Conservation (phyloP, 2,797 vertebrate species). For the Chiroxiphia lanceolata region DNA sequence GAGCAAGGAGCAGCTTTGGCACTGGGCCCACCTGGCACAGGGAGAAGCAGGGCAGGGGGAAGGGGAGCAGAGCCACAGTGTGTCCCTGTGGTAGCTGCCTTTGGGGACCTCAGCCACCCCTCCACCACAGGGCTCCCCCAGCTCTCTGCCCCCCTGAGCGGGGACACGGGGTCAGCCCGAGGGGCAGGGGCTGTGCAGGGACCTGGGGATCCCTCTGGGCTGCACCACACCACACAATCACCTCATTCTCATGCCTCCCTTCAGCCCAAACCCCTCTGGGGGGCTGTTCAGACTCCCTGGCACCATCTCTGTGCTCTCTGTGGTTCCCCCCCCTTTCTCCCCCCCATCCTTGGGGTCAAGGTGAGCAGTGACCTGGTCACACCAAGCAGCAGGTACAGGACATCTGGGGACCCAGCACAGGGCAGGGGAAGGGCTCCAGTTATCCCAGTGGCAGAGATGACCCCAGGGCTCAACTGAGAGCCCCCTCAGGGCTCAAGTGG, state of each 20-base stretch:
- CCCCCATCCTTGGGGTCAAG: not conserved
- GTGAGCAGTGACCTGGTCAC: not conserved
- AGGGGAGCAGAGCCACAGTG: not conserved
- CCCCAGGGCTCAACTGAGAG: not conserved
- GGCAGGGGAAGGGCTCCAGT: not conserved
- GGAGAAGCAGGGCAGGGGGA: not conserved
- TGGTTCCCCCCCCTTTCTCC: not conserved
- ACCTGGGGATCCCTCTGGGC: not conserved
- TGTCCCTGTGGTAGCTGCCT: not conserved
- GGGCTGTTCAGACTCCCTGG: not conserved
- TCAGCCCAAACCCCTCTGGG: rapidly evolving
- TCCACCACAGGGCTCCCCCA: not conserved
- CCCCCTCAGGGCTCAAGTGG: not conserved
- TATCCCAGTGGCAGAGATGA: not conserved
- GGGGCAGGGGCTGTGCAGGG: not conserved
- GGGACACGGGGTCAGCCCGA: not conserved
- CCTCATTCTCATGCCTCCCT: not conserved
- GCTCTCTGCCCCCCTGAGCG: not conserved
- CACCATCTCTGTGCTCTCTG: not conserved
- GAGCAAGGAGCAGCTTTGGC: slow-evolving; percentile 14
- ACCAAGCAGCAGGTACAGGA: not conserved
- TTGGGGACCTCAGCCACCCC: rapidly evolving
- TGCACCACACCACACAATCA: not conserved
- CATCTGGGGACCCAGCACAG: not conserved
- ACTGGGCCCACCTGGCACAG: not conserved